A percentile compares a stretch with the other conserved stretches of the same genome.
phyloP scores from a whole-genome alignment of 2,113 vertebrate genomes.

The Podarcis cretensis region DNA sequence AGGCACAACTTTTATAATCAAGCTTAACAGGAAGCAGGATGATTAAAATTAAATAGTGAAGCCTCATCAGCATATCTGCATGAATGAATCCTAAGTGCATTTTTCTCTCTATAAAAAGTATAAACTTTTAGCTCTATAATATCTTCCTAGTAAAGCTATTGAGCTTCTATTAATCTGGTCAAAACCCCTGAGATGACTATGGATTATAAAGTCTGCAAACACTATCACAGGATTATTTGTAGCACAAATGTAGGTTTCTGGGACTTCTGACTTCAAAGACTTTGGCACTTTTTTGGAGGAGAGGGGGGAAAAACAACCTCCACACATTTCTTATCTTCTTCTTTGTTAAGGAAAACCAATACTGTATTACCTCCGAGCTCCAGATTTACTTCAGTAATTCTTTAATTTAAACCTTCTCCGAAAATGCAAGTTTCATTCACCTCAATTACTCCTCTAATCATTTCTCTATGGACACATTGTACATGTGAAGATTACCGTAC shows the following conservation, averaged over 20 bases:
- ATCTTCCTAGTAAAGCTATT: constrained; percentile 42
- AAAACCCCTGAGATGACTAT: constrained; percentile 20
- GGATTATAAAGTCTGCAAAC: constrained; percentile 27
- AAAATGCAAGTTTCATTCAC: constrained; percentile 32
- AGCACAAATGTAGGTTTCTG: constrained; percentile 37
- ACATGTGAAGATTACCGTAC: background rate
- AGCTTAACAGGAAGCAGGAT: constrained; percentile 49
- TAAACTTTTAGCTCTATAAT: constrained; percentile 29
- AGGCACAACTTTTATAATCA: constrained; percentile 59
- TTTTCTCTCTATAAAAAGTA: background rate
- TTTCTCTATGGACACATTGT: constrained; percentile 1
- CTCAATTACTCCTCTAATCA: constrained; percentile 1
- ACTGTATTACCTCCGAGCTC: constrained; percentile 19
- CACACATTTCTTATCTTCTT: constrained; percentile 14
- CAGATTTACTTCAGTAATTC: constrained; percentile 28
- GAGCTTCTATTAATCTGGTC: constrained; percentile 51
- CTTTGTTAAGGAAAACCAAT: background rate
- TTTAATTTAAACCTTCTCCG: constrained; percentile 19
- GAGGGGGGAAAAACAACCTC: background rate
- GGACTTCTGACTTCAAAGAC: constrained; percentile 44
- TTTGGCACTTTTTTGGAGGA: background rate
- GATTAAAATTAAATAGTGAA: constrained; percentile 57
- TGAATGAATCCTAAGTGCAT: constrained; percentile 39
- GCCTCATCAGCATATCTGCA: constrained; percentile 51
- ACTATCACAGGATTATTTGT: constrained; percentile 43